Evolutionary conservation across 2,113 vertebrate species (phyloP).

Genomic region (Tragulus kanchil): DNA sequence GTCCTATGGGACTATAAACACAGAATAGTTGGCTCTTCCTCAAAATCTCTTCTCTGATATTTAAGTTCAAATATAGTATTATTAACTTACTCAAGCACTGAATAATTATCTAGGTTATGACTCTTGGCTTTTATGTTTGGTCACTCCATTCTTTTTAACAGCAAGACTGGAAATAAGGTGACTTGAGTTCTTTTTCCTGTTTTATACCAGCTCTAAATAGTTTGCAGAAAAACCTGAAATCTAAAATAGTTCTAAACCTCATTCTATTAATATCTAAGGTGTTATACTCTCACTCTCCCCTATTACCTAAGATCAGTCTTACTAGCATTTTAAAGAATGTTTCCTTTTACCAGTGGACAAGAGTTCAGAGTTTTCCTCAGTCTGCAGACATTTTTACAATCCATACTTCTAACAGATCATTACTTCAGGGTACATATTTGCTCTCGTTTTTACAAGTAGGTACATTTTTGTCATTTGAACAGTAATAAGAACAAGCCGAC

Average conservation of each 20-base stretch:
- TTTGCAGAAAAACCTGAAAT: neutral
- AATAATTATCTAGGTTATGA: neutral
- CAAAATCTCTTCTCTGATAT: neutral
- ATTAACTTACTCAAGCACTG: neutral
- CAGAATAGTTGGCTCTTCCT: neutral
- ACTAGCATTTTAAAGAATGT: neutral
- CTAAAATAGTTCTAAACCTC: neutral
- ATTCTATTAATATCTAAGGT: neutral
- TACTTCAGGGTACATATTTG: neutral
- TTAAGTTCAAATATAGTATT: neutral
- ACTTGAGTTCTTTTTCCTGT: neutral
- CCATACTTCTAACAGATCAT: neutral
- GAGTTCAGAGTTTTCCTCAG: neutral
- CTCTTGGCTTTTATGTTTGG: neutral
- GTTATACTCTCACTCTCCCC: neutral
- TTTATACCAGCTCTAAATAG: neutral
- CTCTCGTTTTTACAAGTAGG: neutral
- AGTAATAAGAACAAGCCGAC: neutral
- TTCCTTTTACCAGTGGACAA: constrained; percentile 2
- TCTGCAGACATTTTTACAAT: neutral
- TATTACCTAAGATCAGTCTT: neutral
- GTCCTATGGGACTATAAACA: neutral
- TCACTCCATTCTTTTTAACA: neutral
- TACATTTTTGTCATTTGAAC: neutral
- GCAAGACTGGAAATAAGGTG: neutral